Evolutionary conservation across 2,797 vertebrate species (phyloP).

Genomic region (Sebastes iracundus): DNA sequence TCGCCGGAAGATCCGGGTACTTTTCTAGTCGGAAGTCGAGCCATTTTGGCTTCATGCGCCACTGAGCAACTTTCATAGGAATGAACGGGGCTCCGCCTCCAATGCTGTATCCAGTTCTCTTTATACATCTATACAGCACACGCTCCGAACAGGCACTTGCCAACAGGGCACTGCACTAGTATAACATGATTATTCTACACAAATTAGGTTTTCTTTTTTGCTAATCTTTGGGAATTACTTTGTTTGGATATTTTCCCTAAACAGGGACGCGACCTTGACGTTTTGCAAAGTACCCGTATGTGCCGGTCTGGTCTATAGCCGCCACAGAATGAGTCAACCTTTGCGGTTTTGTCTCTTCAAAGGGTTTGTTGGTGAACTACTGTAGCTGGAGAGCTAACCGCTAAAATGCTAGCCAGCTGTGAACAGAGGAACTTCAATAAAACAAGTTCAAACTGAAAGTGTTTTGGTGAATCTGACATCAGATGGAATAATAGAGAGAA

Average conservation of each 20-base stretch:
- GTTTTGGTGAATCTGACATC: constrained; percentile 31
- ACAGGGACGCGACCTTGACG: not conserved
- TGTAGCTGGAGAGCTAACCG: not conserved
- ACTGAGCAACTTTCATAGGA: too few species aligned
- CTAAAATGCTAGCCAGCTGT: not conserved
- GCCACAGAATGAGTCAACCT: not conserved
- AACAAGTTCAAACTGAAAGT: not conserved
- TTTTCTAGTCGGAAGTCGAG: too few species aligned
- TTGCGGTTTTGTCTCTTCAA: not conserved
- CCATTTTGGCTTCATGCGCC: too few species aligned
- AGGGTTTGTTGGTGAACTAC: not conserved
- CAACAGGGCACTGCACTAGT: too few species aligned
- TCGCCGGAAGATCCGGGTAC: too few species aligned
- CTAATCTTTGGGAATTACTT: too few species aligned
- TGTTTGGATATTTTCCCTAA: not conserved
- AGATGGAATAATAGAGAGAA: constrained; percentile 9
- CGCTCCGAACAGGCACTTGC: too few species aligned
- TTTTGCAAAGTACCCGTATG: not conserved
- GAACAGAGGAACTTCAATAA: not conserved
- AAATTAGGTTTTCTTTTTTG: too few species aligned
- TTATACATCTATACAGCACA: too few species aligned
- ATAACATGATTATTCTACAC: too few species aligned
- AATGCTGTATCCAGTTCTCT: too few species aligned
- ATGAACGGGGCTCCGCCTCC: too few species aligned
- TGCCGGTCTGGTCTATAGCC: not conserved